Percentiles rank a stretch among this genome's conserved stretches.
These are phyloP conservation scores for Spizella passerina DNA, from an alignment of 2,797 vertebrate genomes.

Conservation along the genomic window DNA sequence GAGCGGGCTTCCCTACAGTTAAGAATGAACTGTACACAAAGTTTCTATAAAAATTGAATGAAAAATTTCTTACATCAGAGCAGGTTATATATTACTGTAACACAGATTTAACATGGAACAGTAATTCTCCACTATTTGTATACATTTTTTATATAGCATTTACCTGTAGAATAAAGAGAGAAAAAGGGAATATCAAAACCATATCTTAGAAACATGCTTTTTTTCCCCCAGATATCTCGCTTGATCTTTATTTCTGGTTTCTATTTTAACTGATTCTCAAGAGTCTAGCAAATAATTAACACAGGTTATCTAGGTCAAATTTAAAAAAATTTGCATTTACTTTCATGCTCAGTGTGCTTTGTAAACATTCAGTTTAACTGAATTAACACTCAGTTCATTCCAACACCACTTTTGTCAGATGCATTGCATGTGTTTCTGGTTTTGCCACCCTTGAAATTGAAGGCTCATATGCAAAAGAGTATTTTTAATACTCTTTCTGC, in stretches of 20 bases:
- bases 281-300: background rate
- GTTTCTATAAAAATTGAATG: conserved; percentile 3
- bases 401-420: background rate
- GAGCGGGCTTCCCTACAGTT: conserved; percentile 69
- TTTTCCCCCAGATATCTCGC: accelerated
- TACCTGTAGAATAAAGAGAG: background rate
- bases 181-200: background rate
- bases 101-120: conserved; percentile 4
- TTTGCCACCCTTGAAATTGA: background rate
- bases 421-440: background rate
- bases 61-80: conserved; percentile 26
- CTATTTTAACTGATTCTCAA: background rate
- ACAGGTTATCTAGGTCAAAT: background rate
- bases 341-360: background rate
- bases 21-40: conserved; percentile 37
- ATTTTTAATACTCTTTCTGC: background rate
- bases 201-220: background rate
- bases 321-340: background rate
- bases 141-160: background rate
- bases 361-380: background rate
- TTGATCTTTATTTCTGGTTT: background rate
- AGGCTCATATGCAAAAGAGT: background rate
- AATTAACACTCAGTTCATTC: background rate
- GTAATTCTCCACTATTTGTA: background rate
- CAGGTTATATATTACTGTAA: background rate